Conservation (phyloP, 2,113 vertebrate genomes). For the Labeo rohita region DNA sequence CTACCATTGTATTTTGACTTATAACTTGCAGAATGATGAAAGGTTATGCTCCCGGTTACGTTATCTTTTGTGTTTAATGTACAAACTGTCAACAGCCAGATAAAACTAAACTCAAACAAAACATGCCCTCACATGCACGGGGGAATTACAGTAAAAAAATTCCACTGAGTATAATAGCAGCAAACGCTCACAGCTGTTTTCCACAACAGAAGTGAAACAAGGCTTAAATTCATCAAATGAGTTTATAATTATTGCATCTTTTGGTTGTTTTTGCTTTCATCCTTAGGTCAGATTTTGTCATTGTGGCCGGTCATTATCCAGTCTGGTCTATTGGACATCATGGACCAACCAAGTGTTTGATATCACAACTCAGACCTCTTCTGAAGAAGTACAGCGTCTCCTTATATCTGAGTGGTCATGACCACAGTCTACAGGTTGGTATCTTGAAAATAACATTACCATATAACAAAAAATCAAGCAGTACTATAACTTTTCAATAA, state of each 20-base stretch:
- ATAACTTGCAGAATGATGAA: no score
- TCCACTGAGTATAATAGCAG: not conserved
- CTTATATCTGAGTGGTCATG: constrained; percentile 71
- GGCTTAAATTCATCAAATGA: not conserved
- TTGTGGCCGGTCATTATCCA: constrained; percentile 75
- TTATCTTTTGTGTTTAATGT: not conserved
- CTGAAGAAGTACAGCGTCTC: constrained; percentile 71
- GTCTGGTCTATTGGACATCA: constrained; percentile 76
- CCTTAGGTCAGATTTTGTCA: constrained; percentile 70
- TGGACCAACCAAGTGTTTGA: constrained; percentile 70
- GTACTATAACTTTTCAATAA: not conserved
- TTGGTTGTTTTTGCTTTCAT: not conserved
- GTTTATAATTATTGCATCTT: not conserved
- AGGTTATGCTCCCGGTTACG: no score
- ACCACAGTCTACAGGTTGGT: constrained; percentile 72
- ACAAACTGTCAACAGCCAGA: not conserved
- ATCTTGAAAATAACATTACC: not conserved
- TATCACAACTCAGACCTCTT: constrained; percentile 67
- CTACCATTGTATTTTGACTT: no score
- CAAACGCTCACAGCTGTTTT: not conserved
- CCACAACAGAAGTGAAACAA: constrained; percentile 14
- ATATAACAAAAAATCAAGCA: not conserved
- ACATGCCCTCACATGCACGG: not conserved
- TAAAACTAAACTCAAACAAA: not conserved
- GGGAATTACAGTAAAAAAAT: not conserved